These are phyloP conservation scores for Berghia stephanieae DNA, from an alignment of 1,140 invertebrate genomes.

Conservation along the genomic window DNA sequence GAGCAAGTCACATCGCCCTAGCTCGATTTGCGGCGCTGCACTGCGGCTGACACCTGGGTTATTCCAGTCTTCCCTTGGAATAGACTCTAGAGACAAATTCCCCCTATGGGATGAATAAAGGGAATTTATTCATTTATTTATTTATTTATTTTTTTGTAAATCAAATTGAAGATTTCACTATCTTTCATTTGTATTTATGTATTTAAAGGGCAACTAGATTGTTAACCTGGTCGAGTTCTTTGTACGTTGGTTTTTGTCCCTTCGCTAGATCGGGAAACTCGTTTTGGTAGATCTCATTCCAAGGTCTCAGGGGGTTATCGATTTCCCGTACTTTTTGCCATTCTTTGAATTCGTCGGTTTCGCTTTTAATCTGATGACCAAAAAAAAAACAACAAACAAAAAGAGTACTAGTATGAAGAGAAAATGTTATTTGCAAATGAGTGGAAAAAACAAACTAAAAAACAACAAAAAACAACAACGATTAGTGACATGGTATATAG, in stretches of 20 bases:
- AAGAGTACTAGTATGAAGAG: neutral
- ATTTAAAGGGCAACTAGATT: neutral
- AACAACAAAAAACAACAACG: neutral
- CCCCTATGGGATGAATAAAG: neutral
- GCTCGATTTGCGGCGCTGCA: too few relatives aligned
- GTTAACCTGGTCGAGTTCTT: slow-evolving; percentile 39
- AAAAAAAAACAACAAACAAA: neutral
- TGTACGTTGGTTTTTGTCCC: slow-evolving; percentile 43
- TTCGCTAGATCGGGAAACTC: slow-evolving; percentile 41
- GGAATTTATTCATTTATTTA: neutral
- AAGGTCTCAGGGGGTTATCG: slow-evolving; percentile 65
- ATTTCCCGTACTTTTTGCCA: slow-evolving; percentile 65
- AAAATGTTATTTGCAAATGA: neutral
- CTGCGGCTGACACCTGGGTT: too few relatives aligned
- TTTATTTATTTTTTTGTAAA: neutral
- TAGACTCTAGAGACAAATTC: too few relatives aligned
- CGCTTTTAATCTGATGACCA: slow-evolving; percentile 28
- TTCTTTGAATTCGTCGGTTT: slow-evolving; percentile 35
- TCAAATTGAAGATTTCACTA: neutral
- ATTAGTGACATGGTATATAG: neutral
- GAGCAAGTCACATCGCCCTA: too few relatives aligned
- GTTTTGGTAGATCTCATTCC: slow-evolving; percentile 57
- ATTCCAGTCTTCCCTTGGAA: too few relatives aligned
- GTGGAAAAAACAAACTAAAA: neutral
- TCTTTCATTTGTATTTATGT: too few relatives aligned